A percentile compares a stretch with the other conserved stretches of the same genome.
phyloP scores from a whole-genome alignment of 2,888 invertebrate species.

The Torymus aiolomorphi region DNA sequence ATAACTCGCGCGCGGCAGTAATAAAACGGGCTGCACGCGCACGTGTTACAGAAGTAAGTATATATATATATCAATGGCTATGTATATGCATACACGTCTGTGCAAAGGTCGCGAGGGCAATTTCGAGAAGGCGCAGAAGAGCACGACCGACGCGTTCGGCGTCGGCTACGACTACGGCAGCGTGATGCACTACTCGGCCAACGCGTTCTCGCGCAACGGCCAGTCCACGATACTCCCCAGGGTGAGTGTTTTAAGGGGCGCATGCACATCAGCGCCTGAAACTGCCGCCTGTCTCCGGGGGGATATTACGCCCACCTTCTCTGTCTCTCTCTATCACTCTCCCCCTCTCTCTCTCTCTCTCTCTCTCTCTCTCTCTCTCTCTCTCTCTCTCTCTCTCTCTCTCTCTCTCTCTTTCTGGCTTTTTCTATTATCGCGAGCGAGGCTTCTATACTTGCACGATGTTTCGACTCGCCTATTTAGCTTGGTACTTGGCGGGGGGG shows the following conservation, averaged over 20 bases:
- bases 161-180: slow-evolving; percentile 87
- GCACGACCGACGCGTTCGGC: slow-evolving; percentile 81
- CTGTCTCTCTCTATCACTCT: too few relatives aligned
- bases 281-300: neutral
- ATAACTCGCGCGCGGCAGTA: too few relatives aligned
- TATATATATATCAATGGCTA: too few relatives aligned
- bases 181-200: slow-evolving; percentile 89
- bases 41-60: too few relatives aligned
- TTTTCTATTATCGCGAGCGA: neutral
- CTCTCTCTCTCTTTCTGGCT: neutral
- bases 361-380: neutral
- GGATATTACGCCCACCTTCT: neutral
- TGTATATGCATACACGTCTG: too few relatives aligned
- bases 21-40: too few relatives aligned
- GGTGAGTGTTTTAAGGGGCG: slow-evolving; percentile 79
- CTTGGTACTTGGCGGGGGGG: too few relatives aligned
- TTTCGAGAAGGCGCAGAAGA: slow-evolving; percentile 82
- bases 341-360: neutral
- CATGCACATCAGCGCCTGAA: neutral
- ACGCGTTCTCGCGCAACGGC: slow-evolving; percentile 85
- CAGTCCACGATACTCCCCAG: slow-evolving; percentile 84
- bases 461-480: too few relatives aligned
- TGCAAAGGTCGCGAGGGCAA: slow-evolving; percentile 80
- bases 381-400: too few relatives aligned
- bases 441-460: neutral